Base-by-base conservation (phyloP, 2,113 vertebrate genomes). In the Suricata suricatta region DNA sequence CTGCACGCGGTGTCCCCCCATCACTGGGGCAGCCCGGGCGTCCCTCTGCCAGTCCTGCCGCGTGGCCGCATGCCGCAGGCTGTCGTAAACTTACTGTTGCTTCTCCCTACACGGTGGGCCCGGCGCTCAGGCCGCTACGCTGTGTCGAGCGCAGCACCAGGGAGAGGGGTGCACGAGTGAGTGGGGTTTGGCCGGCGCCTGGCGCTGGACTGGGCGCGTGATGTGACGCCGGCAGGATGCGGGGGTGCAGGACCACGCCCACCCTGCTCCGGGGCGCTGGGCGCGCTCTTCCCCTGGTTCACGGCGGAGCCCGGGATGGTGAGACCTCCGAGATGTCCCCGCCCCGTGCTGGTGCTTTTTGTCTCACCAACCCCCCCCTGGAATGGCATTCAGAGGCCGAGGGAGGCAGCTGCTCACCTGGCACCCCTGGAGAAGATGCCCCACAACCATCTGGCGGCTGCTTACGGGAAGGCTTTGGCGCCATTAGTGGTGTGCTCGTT, bases 401-500 rank as follows among this genome's bases (percentile, higher is more conserved):
- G 52, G 21, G n/a, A 41, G 72, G 6, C 2, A 6, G 72, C 72
- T 1, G 4, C 38, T 74, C 5, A 38, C n/a, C 71, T 14, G 71
- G 71, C 23, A 2, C 41, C 71, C 66, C 38, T 74, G 71, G 38
- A 41, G 23, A 14, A 41, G 38, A 25, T 3, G 2, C 38, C 72
- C 13, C 3, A 3, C 7, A 13, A 76, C 38, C 3, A 3, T 76
- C 25, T 38, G 6, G 2, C 4, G 6, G 23, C 2, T 6, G 7
- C 71, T 64, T 2, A 3, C 0, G 0, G 44, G 64, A 5, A 4
- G 31, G 71, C 71, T 38, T 25, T 29, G 60, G 38, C 0, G 0
- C 13, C 11, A 17, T 15, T 16, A 10, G 52, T 21, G 15, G 15
- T 2, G 35, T 1, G 16, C 29, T 63, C 1, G 15, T 1, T 9